Conservation (phyloP, 2,797 vertebrate species). For the Acrocephalus scirpaceus region DNA sequence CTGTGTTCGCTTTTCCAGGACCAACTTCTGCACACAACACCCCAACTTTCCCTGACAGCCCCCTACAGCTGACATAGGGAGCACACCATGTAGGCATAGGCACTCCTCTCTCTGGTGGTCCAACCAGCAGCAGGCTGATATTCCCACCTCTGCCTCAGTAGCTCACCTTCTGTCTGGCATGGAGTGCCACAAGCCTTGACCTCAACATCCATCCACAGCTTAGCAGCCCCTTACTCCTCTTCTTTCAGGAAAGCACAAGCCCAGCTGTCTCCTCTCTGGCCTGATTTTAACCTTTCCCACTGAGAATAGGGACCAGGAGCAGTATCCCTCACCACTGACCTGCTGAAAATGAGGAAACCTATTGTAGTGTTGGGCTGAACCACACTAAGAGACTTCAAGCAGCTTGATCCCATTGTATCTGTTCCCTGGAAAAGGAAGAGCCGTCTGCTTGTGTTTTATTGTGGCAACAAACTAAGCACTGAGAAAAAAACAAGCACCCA, state of each 20-base stretch:
- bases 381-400: not conserved
- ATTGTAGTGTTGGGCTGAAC: not conserved
- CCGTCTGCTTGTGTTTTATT: not conserved
- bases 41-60: not conserved
- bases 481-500: not conserved
- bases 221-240: not conserved
- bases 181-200: not conserved
- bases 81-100: fast-evolving
- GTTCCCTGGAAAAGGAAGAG: not conserved
- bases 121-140: not conserved
- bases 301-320: not conserved
- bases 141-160: not conserved
- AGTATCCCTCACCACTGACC: not conserved
- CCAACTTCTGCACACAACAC: not conserved
- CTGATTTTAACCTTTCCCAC: not conserved
- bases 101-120: not conserved
- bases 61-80: fast-evolving
- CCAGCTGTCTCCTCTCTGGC: not conserved
- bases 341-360: not conserved
- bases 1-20: not conserved
- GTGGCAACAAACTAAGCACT: not conserved
- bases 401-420: not conserved
- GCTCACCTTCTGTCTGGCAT: not conserved
- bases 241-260: not conserved
- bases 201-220: not conserved